A percentile compares a stretch with the other conserved stretches of the same genome.
These are phyloP conservation scores for Neoniphon sammara DNA, from an alignment of 2,797 vertebrate species.

Conservation along the genomic window DNA sequence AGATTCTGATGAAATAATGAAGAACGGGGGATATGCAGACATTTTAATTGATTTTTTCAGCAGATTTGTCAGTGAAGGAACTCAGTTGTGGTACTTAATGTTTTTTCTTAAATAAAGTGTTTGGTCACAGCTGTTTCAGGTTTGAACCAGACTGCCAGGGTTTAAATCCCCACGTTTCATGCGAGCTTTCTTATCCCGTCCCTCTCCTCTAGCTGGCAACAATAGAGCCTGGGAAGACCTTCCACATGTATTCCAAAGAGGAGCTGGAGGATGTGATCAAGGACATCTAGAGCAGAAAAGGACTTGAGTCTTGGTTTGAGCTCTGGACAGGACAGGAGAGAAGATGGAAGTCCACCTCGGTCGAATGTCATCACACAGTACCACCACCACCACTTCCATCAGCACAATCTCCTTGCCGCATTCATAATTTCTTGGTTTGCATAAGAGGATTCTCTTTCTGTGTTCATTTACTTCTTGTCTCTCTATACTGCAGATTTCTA, in stretches of 20 bases:
- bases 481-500: slow-evolving; percentile 71
- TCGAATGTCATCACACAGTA: slow-evolving; percentile 52
- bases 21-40: not conserved
- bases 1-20: too few relatives aligned
- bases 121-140: not conserved
- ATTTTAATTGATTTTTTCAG: not conserved
- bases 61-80: not conserved
- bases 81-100: not conserved
- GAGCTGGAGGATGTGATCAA: slow-evolving; percentile 99
- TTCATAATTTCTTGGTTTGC: slow-evolving; percentile 61
- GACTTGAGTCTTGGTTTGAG: slow-evolving; percentile 47
- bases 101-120: not conserved
- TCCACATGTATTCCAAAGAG: slow-evolving; percentile 99
- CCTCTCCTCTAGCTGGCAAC: slow-evolving; percentile 89
- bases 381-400: slow-evolving; percentile 65
- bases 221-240: slow-evolving; percentile 94
- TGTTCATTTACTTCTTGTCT: slow-evolving; percentile 63
- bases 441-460: slow-evolving; percentile 70
- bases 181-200: not conserved
- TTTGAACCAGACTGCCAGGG: not conserved
- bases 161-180: slow-evolving; percentile 17
- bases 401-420: slow-evolving; percentile 60
- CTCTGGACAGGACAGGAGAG: slow-evolving; percentile 38
- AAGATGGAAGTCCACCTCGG: slow-evolving; percentile 37
- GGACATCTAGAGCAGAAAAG: slow-evolving; percentile 87